Base-by-base conservation (phyloP, 53 echinoderm and acorn worm species). In the Holothuria scabra region DNA sequence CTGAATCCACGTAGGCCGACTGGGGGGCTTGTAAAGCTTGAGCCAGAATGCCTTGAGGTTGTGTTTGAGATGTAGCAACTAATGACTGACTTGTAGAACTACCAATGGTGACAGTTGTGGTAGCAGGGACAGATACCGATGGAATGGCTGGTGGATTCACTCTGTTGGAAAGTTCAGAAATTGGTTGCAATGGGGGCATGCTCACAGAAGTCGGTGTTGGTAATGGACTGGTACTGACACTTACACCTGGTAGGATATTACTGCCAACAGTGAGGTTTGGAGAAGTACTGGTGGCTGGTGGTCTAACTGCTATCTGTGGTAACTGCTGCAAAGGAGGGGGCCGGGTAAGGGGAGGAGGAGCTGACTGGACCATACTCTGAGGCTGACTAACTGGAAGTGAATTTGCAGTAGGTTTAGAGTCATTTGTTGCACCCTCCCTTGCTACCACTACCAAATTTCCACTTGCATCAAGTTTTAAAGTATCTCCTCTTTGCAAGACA, bases 401-500 rank as follows among this genome's bases (percentile, higher is more conserved):
- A 52, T 16, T 52, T 23, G 41, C 41, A 41, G 62, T 11, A 22
- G 86, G 80, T 12, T 64, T 66, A 1, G 79, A 30, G n/a, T 65
- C 66, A 21, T 35, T 29, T 16, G 57, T 56, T 5, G 52, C 84
- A 34, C 84, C 85, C 9, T 90, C 88, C 74, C 72, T 88, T 23
- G 92, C 93, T 55, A 92, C 90, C 67, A 96, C 90, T 10, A 93
- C 88, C 48, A 96, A 87, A 70, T 96, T 96, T 21, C 96, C 96
- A 29, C 57, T 80, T 66, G 80, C 84, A 86, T 96, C 96, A 18
- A 96, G 85, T 70, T 92, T 91, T 22, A 96, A 76, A 7, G 90
- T 93, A 38, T 96, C 96, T 10, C 96, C 96, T 76, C 93, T 85
- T 74, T 96, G 96, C 1, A 96, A 86, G 34, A 96, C 91, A 67